phyloP scores from a whole-genome alignment of 2,113 vertebrate genomes.

The Ondatra zibethicus region DNA sequence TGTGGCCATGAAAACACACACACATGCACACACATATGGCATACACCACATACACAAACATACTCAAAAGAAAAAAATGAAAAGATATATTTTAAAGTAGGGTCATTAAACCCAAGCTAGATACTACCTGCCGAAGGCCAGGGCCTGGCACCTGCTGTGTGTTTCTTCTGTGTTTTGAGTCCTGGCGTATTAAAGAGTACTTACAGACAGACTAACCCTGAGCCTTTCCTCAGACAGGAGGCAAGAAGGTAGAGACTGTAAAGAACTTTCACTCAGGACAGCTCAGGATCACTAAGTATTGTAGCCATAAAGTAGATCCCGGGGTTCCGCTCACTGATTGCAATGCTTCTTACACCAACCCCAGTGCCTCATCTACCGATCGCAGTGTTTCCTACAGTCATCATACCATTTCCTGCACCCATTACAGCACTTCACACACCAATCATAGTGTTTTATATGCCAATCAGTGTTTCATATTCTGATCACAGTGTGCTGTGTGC shows the following conservation, averaged over 20 bases:
- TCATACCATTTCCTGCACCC: no score
- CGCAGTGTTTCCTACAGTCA: neutral
- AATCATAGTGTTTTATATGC: neutral
- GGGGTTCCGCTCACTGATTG: neutral
- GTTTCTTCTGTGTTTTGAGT: neutral
- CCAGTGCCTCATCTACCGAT: neutral
- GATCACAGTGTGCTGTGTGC: accelerated
- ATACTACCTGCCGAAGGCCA: neutral
- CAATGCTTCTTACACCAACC: neutral
- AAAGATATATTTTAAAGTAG: neutral
- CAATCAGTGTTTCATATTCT: neutral
- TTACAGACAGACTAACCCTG: neutral
- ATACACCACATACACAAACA: neutral
- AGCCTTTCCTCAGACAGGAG: neutral
- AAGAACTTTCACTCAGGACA: neutral
- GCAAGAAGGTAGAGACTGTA: neutral
- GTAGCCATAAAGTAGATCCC: neutral
- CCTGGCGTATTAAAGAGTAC: neutral
- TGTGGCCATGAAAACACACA: neutral
- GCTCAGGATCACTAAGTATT: neutral
- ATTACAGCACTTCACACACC: neutral
- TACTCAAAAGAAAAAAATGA: neutral
- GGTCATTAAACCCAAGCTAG: neutral
- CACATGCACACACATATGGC: neutral
- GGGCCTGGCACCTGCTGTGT: neutral